These are phyloP conservation scores for Anguilla megastoma DNA, from an alignment of 2,797 vertebrate species.

Conservation along the genomic window DNA sequence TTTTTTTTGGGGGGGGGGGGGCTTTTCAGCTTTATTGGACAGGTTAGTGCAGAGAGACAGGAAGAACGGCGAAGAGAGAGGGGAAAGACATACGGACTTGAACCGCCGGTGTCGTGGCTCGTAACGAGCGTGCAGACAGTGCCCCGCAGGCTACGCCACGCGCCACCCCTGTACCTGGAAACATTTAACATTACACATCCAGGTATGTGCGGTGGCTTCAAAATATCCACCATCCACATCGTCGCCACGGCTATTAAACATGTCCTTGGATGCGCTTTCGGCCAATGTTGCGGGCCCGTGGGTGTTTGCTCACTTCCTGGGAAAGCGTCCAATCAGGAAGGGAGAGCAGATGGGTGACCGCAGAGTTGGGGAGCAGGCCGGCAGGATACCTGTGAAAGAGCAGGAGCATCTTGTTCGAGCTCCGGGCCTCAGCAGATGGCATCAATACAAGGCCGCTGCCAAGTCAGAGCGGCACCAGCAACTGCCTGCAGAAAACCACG, in stretches of 20 bases:
- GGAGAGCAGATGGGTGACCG: conserved; percentile 25
- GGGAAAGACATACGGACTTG: too few relatives aligned
- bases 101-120: too few relatives aligned
- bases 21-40: too few relatives aligned
- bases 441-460: conserved; percentile 37
- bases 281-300: not conserved
- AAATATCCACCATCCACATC: too few relatives aligned
- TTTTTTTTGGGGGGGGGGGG: too few relatives aligned
- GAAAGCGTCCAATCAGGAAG: not conserved
- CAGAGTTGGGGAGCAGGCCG: not conserved
- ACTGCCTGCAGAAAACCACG: not conserved
- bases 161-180: too few relatives aligned
- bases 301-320: conserved; percentile 23
- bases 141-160: too few relatives aligned
- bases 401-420: conserved; percentile 54
- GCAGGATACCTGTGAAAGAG: conserved; percentile 53
- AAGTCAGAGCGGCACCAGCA: not conserved
- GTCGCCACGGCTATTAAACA: not conserved
- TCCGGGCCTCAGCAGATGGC: conserved; percentile 60
- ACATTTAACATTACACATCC: not conserved
- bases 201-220: not conserved
- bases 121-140: too few relatives aligned
- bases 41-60: too few relatives aligned
- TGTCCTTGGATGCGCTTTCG: not conserved
- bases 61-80: too few relatives aligned